phyloP scores from a whole-genome alignment of 2,113 vertebrate genomes.

The Narcine bancroftii region DNA sequence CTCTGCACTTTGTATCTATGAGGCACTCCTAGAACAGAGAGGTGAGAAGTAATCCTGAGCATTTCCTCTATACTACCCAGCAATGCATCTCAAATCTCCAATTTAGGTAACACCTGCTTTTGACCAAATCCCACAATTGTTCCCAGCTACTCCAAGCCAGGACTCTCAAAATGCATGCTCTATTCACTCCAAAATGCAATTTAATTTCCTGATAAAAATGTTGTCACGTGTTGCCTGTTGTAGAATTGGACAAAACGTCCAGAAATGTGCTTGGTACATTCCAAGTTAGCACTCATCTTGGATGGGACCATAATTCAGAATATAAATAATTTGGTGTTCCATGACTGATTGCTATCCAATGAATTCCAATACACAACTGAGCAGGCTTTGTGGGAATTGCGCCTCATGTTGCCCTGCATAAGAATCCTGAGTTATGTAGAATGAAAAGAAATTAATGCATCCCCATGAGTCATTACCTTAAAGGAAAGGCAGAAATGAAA shows the following conservation, averaged over 20 bases:
- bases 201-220: neutral
- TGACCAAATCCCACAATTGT: neutral
- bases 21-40: constrained; percentile 22
- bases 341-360: neutral
- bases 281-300: neutral
- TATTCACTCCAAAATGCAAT: neutral
- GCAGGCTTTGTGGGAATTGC: neutral
- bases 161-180: constrained; percentile 3
- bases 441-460: neutral
- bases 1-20: constrained; percentile 29
- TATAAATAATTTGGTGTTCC: neutral
- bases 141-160: neutral
- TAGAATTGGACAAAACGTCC: neutral
- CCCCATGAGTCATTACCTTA: neutral
- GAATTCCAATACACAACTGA: neutral
- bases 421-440: neutral
- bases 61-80: constrained; percentile 16
- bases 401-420: neutral
- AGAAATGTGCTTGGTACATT: neutral
- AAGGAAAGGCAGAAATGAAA: neutral
- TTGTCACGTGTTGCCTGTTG: neutral
- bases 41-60: constrained; percentile 25
- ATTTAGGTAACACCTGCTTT: constrained; percentile 20
- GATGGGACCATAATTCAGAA: neutral
- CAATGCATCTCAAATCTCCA: constrained; percentile 7